Evolutionary conservation across 2,797 vertebrate species (phyloP).

Genomic region (Poeciliopsis turneri): DNA sequence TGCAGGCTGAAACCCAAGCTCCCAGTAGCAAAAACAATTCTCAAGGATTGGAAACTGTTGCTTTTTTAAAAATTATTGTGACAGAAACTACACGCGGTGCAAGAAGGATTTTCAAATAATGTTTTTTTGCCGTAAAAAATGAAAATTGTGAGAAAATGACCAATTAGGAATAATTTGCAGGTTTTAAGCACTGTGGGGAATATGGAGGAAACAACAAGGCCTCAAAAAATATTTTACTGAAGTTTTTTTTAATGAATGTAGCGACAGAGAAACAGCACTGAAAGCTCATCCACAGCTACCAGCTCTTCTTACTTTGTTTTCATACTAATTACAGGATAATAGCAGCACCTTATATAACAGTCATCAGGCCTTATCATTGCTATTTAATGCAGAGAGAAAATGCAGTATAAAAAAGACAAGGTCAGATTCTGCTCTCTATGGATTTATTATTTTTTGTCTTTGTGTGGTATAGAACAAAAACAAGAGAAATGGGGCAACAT

Average conservation of each 20-base stretch:
- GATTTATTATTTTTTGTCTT: neutral
- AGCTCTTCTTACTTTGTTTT: neutral
- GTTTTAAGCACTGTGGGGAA: neutral
- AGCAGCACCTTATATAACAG: neutral
- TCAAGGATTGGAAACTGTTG: neutral
- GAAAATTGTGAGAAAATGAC: neutral
- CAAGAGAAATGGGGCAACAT: constrained; percentile 4
- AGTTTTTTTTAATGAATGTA: neutral
- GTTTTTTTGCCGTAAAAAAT: neutral
- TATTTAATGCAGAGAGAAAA: neutral
- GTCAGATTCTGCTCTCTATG: neutral
- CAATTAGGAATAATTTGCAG: neutral
- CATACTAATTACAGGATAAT: neutral
- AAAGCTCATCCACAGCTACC: neutral
- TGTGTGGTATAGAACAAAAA: constrained; percentile 13
- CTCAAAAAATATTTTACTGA: neutral
- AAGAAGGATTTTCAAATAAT: neutral
- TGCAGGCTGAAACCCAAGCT: neutral
- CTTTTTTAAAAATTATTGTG: neutral
- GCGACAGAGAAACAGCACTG: neutral
- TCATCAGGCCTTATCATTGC: neutral
- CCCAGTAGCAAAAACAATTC: neutral
- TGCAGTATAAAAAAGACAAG: neutral
- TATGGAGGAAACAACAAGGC: neutral
- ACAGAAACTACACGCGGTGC: neutral